Evolutionary conservation across 2,888 invertebrate genomes (phyloP).

Genomic region (Archaeoteleia sp.): DNA sequence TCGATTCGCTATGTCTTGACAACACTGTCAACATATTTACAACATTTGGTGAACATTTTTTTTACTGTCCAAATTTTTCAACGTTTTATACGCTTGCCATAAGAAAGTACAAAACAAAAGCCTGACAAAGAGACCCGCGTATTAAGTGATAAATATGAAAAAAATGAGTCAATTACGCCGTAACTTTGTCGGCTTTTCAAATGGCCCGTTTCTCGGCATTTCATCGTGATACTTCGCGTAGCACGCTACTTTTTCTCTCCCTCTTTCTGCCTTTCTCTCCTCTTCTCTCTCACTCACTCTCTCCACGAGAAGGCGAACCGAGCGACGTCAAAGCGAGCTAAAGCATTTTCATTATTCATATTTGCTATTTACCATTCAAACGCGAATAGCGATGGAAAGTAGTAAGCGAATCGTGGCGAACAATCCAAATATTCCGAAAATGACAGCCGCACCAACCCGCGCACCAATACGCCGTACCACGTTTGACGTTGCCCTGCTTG

Average conservation of each 20-base stretch:
- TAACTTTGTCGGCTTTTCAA: too few relatives aligned
- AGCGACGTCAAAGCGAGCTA: too few relatives aligned
- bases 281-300: slow-evolving; percentile 37
- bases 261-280: not conserved
- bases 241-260: slow-evolving; percentile 8
- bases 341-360: slow-evolving; percentile 37
- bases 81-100: too few relatives aligned
- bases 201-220: slow-evolving; percentile 27
- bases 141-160: too few relatives aligned
- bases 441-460: slow-evolving; percentile 1
- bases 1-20: too few relatives aligned
- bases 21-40: too few relatives aligned
- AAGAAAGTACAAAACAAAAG: too few relatives aligned
- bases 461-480: slow-evolving; percentile 29
- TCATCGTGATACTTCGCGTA: slow-evolving; percentile 38
- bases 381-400: slow-evolving; percentile 38
- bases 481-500: slow-evolving; percentile 27
- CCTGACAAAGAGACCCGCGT: too few relatives aligned
- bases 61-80: too few relatives aligned
- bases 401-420: slow-evolving; percentile 17
- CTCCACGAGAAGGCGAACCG: slow-evolving; percentile 8
- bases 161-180: too few relatives aligned
- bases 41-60: too few relatives aligned
- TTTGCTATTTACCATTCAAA: slow-evolving; percentile 46
- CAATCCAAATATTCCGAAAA: not conserved